Evolutionary conservation across 2,113 vertebrate genomes (phyloP).

Genomic region (Zapus hudsonius): DNA sequence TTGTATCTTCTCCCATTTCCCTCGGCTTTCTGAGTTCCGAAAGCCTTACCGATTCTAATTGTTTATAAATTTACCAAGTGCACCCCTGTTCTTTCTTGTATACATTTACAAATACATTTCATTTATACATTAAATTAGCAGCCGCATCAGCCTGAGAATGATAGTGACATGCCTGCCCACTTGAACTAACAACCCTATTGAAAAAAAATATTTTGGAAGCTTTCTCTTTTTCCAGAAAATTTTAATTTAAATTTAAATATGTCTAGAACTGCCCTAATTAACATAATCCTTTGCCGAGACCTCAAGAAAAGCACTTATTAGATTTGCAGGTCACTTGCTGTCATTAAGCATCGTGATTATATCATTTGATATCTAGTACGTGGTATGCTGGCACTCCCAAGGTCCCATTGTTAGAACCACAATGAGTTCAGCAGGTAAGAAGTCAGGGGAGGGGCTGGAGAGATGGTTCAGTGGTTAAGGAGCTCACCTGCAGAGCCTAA

Average conservation of each 20-base stretch:
- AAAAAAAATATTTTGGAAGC: conserved; percentile 29
- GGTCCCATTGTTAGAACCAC: background rate
- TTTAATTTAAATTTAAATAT: conserved; percentile 36
- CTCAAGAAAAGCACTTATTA: background rate
- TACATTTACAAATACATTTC: background rate
- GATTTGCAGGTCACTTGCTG: background rate
- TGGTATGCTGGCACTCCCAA: background rate
- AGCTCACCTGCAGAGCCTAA: too few species aligned
- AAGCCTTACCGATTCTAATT: background rate
- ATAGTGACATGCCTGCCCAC: background rate
- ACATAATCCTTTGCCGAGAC: background rate
- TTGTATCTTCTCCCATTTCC: background rate
- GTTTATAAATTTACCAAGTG: background rate
- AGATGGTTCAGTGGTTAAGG: too few species aligned
- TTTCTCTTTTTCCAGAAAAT: background rate
- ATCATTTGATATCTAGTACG: background rate
- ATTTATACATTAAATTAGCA: background rate
- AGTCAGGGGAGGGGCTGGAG: background rate
- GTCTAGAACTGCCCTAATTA: background rate
- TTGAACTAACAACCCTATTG: background rate
- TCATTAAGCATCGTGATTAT: background rate
- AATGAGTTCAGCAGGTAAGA: background rate
- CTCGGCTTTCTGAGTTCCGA: conserved; percentile 10
- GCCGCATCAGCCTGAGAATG: background rate
- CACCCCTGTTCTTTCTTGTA: background rate